A percentile compares a stretch with the other conserved stretches of the same genome.
These are phyloP conservation scores for Drosophila athabasca DNA, from an alignment of 1,140 invertebrate genomes.

Conservation along the genomic window DNA sequence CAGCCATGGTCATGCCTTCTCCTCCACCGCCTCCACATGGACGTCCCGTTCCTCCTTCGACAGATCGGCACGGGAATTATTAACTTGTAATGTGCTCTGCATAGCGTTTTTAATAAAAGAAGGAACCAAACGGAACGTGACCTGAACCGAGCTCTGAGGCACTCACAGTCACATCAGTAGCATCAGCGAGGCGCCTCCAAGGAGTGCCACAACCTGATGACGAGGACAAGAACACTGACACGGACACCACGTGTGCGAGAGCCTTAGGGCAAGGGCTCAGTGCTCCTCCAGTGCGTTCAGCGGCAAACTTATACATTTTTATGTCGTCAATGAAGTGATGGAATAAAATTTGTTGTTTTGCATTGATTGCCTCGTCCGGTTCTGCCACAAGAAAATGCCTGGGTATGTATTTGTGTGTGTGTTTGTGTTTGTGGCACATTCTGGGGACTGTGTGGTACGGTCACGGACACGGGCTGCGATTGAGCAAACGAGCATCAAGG, in stretches of 20 bases:
- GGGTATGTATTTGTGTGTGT: not conserved
- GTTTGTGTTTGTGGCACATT: too few relatives aligned
- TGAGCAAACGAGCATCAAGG: slow-evolving; percentile 74
- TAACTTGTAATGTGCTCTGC: slow-evolving; percentile 82
- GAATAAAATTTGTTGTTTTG: slow-evolving; percentile 75
- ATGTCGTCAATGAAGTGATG: slow-evolving; percentile 78
- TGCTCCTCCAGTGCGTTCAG: slow-evolving; percentile 2
- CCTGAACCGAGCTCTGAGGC: slow-evolving; percentile 44
- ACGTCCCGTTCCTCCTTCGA: slow-evolving; percentile 4
- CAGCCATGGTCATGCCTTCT: slow-evolving; percentile 25
- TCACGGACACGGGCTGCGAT: slow-evolving; percentile 52
- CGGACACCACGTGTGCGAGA: slow-evolving; percentile 65
- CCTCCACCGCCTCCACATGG: slow-evolving; percentile 2
- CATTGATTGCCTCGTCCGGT: slow-evolving; percentile 76
- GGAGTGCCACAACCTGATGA: slow-evolving; percentile 60
- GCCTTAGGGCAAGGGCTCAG: slow-evolving; percentile 49
- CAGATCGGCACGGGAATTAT: slow-evolving; percentile 75
- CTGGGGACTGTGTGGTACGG: not conserved
- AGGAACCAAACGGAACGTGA: slow-evolving; percentile 70
- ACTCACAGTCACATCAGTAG: slow-evolving; percentile 13
- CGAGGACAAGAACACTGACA: slow-evolving; percentile 30
- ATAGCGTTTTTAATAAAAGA: slow-evolving; percentile 82
- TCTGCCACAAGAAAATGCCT: not conserved
- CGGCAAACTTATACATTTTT: slow-evolving; percentile 71
- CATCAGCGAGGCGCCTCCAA: slow-evolving; percentile 10